Evolutionary conservation across 2,797 vertebrate species (phyloP).

Genomic region (Pelobates cultripes): DNA sequence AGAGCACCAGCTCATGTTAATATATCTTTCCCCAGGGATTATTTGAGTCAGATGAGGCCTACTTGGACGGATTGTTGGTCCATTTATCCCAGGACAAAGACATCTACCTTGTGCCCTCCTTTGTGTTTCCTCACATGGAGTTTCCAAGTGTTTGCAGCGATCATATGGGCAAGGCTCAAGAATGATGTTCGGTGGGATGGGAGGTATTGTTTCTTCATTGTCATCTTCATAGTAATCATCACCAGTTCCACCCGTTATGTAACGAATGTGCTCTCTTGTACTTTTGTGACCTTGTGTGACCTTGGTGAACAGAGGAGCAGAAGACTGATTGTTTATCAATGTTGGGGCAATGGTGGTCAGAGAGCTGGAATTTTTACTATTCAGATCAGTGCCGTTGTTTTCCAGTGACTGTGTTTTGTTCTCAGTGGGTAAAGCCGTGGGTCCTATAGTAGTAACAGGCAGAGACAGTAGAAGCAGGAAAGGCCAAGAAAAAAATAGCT

Average conservation of each 20-base stretch:
- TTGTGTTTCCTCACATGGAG: conserved; percentile 32
- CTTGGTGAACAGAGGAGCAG: neutral
- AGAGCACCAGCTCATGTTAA: conserved; percentile 36
- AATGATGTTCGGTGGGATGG: neutral
- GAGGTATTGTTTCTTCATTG: neutral
- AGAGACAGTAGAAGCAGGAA: conserved; percentile 14
- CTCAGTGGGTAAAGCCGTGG: neutral
- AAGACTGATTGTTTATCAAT: neutral
- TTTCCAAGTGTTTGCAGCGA: conserved; percentile 40
- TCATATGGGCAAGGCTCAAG: conserved; percentile 28
- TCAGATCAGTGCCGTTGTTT: neutral
- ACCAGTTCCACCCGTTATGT: conserved; percentile 10
- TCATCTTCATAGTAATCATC: neutral
- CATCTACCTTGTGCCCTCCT: conserved; percentile 25
- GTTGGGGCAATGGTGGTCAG: neutral
- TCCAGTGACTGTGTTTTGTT: neutral
- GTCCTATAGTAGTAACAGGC: neutral
- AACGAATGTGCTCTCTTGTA: conserved; percentile 17
- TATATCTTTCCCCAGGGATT: conserved; percentile 1
- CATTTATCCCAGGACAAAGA: conserved; percentile 39
- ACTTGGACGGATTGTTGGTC: conserved; percentile 18
- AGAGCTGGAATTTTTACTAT: neutral
- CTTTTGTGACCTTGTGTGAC: conserved; percentile 10
- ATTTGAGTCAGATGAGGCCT: conserved; percentile 7
- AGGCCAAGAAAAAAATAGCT: neutral